These are phyloP conservation scores for Ciconia stormi DNA, from an alignment of 2,113 vertebrate genomes.

Conservation along the genomic window DNA sequence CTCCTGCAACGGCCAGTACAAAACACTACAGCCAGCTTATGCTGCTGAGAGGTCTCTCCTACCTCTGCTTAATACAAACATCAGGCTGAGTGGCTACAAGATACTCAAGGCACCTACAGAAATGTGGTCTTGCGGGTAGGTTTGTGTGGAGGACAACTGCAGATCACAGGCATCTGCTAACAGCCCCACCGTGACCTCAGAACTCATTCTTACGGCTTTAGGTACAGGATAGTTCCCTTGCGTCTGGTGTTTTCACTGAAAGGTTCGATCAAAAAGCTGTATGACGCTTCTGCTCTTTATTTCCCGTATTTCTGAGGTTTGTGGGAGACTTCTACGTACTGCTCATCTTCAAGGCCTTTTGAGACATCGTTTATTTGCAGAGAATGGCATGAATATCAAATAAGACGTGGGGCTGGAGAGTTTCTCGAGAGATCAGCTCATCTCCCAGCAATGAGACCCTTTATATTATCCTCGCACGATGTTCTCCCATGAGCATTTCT, in stretches of 20 bases:
- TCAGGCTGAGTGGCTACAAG: neutral
- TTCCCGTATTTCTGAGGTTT: neutral
- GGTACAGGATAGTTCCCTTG: neutral
- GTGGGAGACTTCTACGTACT: neutral
- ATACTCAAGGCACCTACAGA: neutral
- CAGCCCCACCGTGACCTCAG: fast-evolving
- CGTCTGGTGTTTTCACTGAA: neutral
- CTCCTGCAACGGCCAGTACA: neutral
- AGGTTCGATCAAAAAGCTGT: neutral
- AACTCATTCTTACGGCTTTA: neutral
- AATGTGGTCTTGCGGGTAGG: neutral
- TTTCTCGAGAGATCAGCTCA: neutral
- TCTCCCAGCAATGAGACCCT: neutral
- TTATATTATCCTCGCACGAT: neutral
- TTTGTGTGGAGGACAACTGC: neutral
- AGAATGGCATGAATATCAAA: neutral
- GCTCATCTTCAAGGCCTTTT: neutral
- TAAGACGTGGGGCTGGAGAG: neutral
- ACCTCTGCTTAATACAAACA: neutral
- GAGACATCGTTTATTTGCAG: neutral
- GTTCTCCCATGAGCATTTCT: neutral
- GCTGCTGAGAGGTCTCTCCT: neutral
- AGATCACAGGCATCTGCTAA: neutral
- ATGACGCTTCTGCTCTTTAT: neutral
- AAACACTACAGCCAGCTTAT: neutral